Conservation (phyloP, 1,140 invertebrate species). For the Euglossa dilemma region DNA sequence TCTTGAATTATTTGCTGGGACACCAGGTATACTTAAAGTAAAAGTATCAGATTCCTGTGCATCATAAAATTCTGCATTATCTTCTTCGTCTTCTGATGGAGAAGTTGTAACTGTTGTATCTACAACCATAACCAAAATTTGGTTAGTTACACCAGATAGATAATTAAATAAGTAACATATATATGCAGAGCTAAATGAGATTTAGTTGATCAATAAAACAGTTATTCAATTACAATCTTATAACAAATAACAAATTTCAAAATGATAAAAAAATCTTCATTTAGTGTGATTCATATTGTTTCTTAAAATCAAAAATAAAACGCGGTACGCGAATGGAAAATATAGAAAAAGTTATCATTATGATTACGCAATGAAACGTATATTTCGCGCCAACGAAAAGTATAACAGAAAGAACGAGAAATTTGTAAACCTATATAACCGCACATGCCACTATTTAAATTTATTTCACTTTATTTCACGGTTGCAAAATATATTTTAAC, state of each 20-base stretch:
- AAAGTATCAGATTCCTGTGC: conserved; percentile 91
- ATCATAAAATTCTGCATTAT: conserved; percentile 95
- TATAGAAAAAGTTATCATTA: not conserved
- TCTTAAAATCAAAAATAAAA: conserved; percentile 26
- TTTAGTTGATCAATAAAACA: conserved; percentile 32
- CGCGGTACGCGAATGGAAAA: not conserved
- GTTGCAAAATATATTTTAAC: not conserved
- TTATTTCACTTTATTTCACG: conserved; percentile 18
- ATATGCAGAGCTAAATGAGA: conserved; percentile 30
- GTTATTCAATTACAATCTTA: conserved; percentile 42
- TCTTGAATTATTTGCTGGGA: conserved; percentile 72
- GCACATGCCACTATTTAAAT: conserved; percentile 13
- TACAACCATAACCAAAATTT: conserved; percentile 52
- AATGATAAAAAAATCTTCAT: conserved; percentile 5
- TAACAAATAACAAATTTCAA: conserved; percentile 6
- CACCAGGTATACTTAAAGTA: conserved; percentile 86
- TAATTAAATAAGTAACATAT: conserved; percentile 18
- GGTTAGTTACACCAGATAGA: not conserved
- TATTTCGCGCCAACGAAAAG: conserved; percentile 39
- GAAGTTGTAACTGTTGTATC: conserved; percentile 82
- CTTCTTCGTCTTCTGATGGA: conserved; percentile 92
- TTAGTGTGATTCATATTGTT: not conserved
- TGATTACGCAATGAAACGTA: conserved; percentile 36
- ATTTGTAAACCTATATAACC: conserved; percentile 7
- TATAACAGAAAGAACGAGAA: not conserved